Evolutionary conservation across 1,140 invertebrate genomes (phyloP).

Genomic region (Caenorhabditis brenneri): DNA sequence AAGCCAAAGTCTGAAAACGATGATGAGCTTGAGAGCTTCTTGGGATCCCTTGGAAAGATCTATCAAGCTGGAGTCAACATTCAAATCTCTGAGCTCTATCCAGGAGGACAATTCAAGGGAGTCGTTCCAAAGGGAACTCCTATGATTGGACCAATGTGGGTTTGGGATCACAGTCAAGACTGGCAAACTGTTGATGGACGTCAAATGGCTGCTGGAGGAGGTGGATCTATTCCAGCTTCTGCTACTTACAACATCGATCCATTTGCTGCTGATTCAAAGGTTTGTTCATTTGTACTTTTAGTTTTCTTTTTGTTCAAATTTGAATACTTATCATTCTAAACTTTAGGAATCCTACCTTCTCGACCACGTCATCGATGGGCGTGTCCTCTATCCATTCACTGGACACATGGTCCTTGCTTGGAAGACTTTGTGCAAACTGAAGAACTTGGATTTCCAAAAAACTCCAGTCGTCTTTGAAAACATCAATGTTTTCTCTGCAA

Average conservation of each 20-base stretch:
- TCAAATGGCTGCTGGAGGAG: conserved; percentile 66
- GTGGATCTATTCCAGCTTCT: conserved; percentile 65
- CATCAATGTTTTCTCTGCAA: conserved; percentile 86
- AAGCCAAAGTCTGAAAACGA: conserved; percentile 71
- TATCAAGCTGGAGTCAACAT: conserved; percentile 83
- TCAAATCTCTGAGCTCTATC: conserved; percentile 75
- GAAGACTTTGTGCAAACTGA: conserved; percentile 87
- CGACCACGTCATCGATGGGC: conserved; percentile 92
- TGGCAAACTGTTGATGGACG: conserved; percentile 73
- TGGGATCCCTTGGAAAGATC: conserved; percentile 75
- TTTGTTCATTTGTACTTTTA: no score
- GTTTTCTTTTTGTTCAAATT: background rate
- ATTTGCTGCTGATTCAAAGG: conserved; percentile 68
- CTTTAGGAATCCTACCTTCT: conserved; percentile 78
- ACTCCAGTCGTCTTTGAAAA: conserved; percentile 85
- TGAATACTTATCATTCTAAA: background rate
- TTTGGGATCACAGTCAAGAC: conserved; percentile 85
- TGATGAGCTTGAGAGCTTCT: conserved; percentile 66
- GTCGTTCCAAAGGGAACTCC: conserved; percentile 90
- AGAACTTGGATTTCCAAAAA: conserved; percentile 80
- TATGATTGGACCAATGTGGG: conserved; percentile 82
- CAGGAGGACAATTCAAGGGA: conserved; percentile 72
- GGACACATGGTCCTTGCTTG: conserved; percentile 90
- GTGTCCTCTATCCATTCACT: conserved; percentile 91
- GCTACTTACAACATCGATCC: conserved; percentile 71